These are phyloP conservation scores for Pilophorus perplexus DNA, from an alignment of 2,888 invertebrate genomes.

Conservation along the genomic window DNA sequence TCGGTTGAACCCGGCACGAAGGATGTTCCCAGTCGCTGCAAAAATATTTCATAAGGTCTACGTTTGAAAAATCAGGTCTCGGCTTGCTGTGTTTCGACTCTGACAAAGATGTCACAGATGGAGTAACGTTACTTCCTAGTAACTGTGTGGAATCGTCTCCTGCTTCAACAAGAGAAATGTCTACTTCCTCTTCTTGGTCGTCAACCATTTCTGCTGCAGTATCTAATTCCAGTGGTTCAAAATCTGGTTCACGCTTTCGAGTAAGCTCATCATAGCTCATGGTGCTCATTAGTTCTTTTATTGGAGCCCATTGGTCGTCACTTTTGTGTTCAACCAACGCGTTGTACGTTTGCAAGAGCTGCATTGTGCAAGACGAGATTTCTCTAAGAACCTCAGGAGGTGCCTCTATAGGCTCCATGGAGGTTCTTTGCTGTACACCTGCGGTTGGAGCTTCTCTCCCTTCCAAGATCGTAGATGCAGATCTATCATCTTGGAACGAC, in stretches of 20 bases:
- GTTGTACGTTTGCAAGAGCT: no score
- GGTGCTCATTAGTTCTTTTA: background rate
- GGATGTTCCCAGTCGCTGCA: background rate
- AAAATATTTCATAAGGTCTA: background rate
- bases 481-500: no score
- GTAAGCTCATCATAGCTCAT: background rate
- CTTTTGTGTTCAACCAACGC: background rate
- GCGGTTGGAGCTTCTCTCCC: no score
- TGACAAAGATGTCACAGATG: background rate
- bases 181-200: background rate
- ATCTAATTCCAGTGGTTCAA: no score
- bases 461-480: no score
- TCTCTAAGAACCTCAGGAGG: no score
- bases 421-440: no score
- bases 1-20: background rate
- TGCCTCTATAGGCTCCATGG: no score
- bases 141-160: no score
- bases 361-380: no score
- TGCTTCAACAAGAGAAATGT: no score
- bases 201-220: background rate
- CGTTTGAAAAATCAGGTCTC: background rate
- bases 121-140: background rate
- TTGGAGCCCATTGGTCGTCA: background rate
- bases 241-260: background rate
- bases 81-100: background rate